Evolutionary conservation across 2,888 invertebrate genomes (phyloP).

Genomic region (Eilema depressum): DNA sequence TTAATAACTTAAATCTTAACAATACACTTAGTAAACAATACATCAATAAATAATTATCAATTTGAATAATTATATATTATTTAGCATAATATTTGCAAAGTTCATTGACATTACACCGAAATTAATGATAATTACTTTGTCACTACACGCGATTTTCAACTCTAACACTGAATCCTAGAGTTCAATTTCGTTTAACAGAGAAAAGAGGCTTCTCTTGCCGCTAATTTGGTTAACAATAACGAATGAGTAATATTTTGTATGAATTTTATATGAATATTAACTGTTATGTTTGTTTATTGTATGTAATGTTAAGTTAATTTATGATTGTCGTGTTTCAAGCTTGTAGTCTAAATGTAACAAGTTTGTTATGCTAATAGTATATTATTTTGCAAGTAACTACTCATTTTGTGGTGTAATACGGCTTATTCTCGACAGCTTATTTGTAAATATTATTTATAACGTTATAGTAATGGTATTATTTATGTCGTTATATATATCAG

Average conservation of each 20-base stretch:
- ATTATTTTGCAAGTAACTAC: background rate
- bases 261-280: constrained; percentile 58
- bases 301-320: constrained; percentile 29
- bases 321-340: constrained; percentile 2
- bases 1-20: no score
- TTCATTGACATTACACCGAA: constrained; percentile 31
- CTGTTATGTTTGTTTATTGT: constrained; percentile 52
- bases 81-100: constrained; percentile 16
- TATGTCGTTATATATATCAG: background rate
- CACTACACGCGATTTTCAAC: constrained; percentile 15
- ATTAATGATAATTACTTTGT: constrained; percentile 28
- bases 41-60: no score
- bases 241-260: constrained; percentile 52
- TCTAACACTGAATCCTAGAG: background rate
- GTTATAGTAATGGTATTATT: background rate
- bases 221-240: constrained; percentile 65
- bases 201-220: constrained; percentile 29
- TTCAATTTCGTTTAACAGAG: constrained; percentile 17
- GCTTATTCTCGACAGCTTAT: background rate
- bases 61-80: background rate
- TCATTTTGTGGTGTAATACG: background rate
- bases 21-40: no score
- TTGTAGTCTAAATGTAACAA: background rate
- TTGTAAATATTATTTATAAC: background rate
- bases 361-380: background rate